Base-by-base conservation (phyloP, 1,140 invertebrate genomes). In the Cydia pomonella region DNA sequence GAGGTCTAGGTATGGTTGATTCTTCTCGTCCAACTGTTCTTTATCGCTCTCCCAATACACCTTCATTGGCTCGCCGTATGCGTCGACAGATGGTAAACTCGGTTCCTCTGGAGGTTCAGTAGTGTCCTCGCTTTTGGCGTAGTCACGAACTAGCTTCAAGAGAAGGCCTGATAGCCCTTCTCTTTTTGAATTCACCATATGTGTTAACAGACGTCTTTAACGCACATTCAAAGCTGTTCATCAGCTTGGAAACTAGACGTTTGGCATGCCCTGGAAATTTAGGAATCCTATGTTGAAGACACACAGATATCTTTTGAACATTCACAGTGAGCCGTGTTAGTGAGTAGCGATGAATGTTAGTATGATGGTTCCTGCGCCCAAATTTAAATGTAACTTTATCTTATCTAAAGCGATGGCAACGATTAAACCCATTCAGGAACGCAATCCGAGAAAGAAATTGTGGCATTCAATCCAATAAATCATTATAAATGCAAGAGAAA, bases 211-310 rank as follows among this genome's bases (percentile, higher is more conserved):
- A 79, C 74, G 75, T 84, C 82, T 82, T 85, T 85, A 79, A 83
- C 82, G 84, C 83, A 78, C 84, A 84, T 86, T 84, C 81, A 84
- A 89, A 86, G 85, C 78, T 75, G 72, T 81, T 85, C 84, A 87
- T 85, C 86, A 82, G 79, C 84, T 86, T 87, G 83, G 78, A 82
- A 84, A 82, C 75, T 84, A 90, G 85, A 72, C 84, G 86, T 85
- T 89, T 88, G 80, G 85, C 85, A 92, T 90, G 84, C 88, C 91
- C 91, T 93, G 91, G 77, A 91, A 93, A 93, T 91, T 85, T 91
- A 91, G 83, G 87, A 87, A 86, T 87, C 88, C 87, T 84, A 87
- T 85, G 75, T 91, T 93, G 89, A 92, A 93, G 91, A 93, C 91
- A 92, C 91, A 93, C 91, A 93, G 90, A 93, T 89, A 93, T 86